These are phyloP conservation scores for Parapsyche elsis DNA, from an alignment of 1,140 invertebrate species.

Conservation along the genomic window DNA sequence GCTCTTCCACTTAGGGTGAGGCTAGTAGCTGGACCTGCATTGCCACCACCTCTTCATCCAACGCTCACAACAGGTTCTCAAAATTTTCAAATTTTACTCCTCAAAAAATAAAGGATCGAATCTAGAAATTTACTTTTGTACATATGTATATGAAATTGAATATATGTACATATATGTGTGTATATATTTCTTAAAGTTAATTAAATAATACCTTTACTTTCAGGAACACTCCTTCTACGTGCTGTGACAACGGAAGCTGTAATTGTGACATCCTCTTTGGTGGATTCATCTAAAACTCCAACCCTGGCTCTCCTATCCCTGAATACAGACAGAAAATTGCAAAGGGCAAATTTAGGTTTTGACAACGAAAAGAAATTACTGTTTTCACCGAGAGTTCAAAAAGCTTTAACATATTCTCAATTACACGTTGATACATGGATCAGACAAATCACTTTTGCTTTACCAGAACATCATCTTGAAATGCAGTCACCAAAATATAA, in stretches of 20 bases:
- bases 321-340: constrained; percentile 66
- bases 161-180: not conserved
- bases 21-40: constrained; percentile 67
- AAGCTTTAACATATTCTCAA: constrained; percentile 73
- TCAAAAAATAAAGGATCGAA: not conserved
- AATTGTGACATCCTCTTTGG: constrained; percentile 65
- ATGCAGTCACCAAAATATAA: constrained; percentile 42
- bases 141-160: not conserved
- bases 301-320: constrained; percentile 65
- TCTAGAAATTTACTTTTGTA: too few species aligned
- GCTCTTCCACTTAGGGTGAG: constrained; percentile 67
- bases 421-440: constrained; percentile 70
- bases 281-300: constrained; percentile 62
- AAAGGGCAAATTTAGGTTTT: constrained; percentile 69
- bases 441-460: constrained; percentile 67
- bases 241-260: constrained; percentile 66
- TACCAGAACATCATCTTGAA: constrained; percentile 61
- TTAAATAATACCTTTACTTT: constrained; percentile 44
- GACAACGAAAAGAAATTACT: constrained; percentile 71
- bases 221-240: constrained; percentile 66
- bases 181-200: not conserved
- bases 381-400: constrained; percentile 70
- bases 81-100: not conserved
- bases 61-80: constrained; percentile 48
- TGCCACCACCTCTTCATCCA: constrained; percentile 57